Base-by-base conservation (phyloP, 1,140 invertebrate species). In the Pissodes strobi region DNA sequence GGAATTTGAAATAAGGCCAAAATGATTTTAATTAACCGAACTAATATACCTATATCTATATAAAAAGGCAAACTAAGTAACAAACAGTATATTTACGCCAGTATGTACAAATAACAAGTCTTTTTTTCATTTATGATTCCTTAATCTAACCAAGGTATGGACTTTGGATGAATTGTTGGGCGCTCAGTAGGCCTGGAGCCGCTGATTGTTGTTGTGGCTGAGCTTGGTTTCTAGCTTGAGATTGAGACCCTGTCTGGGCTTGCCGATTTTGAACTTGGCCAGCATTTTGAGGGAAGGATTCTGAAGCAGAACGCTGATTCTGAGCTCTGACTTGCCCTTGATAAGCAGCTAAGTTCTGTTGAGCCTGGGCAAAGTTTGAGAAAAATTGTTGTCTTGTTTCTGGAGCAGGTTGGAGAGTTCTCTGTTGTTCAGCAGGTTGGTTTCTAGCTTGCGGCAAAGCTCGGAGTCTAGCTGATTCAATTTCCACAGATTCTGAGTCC, bases 401-500 rank as follows among this genome's bases (percentile, higher is more conserved):
- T 48, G 17, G 45, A 51, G 48, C 22, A 8, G 22, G 17, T 51
- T 23, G 46, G 9, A 3, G 21, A 4, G 2, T 4, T 19, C 13
- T 21, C 23, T 51, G 48, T 13, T 27, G 21, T 17, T 3, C 22
- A 0, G 13, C 30, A n/a, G n/a, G n/a, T 51, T 30, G n/a, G 22
- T 1, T 27, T 51, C 15, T 13, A 25, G n/a, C 15, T 51, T 51
- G 48, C 3, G 48, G 15, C 10, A 30, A 13, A n/a, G 6, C 6
- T 41, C 46, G 38, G 0, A 63, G 2, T 22, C 60, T 27, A 21
- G 49, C 60, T 6, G 60, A 53, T n/a, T 63, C 60, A 43, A 63
- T 39, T 45, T 63, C 60, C 8, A 63, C 46, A 3, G 60, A 21
- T 34, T 63, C 60, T 10, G 41, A 23, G 18, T 63, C 60, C 1